phyloP scores from a whole-genome alignment of 2,797 vertebrate species.

The Pangasius larnaudii region DNA sequence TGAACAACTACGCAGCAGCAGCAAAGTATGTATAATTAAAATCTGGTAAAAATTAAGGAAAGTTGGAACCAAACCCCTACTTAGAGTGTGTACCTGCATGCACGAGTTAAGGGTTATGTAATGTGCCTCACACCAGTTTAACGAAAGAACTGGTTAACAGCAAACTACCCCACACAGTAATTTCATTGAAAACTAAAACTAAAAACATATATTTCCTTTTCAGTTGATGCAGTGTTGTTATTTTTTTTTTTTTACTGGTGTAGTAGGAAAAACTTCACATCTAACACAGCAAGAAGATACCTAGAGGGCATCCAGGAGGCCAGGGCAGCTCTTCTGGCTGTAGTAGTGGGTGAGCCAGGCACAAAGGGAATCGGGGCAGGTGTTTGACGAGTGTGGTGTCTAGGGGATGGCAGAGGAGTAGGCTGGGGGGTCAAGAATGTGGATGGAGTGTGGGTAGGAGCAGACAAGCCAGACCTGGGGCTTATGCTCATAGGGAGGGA shows the following conservation, averaged over 20 bases:
- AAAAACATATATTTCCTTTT: slow-evolving; percentile 21
- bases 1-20: slow-evolving; percentile 1
- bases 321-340: slow-evolving; percentile 77
- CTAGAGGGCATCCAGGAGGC: slow-evolving; percentile 87
- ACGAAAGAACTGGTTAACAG: neutral
- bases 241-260: slow-evolving; percentile 50
- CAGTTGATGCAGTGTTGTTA: slow-evolving; percentile 42
- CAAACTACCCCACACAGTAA: neutral
- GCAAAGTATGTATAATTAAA: neutral
- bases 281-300: slow-evolving; percentile 79
- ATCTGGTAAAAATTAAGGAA: neutral
- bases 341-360: slow-evolving; percentile 77
- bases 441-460: slow-evolving; percentile 60
- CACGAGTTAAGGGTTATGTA: neutral
- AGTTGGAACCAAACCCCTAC: neutral
- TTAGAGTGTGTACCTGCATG: neutral
- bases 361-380: slow-evolving; percentile 70
- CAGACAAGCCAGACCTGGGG: slow-evolving; percentile 67
- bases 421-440: slow-evolving; percentile 73
- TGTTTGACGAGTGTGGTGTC: slow-evolving; percentile 68
- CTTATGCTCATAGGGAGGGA: slow-evolving; percentile 71
- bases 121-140: neutral
- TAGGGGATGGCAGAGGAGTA: slow-evolving; percentile 69
- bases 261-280: slow-evolving; percentile 57
- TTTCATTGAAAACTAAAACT: neutral